Conservation (phyloP, 30 jellyfish, hydroid and myxozoan genomes). For the Haliclystus octoradiatus region DNA sequence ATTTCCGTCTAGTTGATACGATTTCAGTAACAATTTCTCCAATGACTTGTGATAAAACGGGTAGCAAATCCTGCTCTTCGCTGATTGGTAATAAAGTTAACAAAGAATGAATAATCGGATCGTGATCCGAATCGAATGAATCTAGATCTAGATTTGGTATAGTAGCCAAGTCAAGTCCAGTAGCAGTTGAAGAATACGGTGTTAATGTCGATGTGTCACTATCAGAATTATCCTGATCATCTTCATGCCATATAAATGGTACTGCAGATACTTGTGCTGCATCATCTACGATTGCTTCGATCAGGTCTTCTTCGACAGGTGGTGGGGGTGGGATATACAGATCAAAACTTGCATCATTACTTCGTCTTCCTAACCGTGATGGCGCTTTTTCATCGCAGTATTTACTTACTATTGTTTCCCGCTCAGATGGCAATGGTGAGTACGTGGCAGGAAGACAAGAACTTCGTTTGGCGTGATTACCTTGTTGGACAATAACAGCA, state of each 20-base stretch:
- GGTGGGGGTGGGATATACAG: conserved; percentile 98
- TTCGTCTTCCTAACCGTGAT: conserved; percentile 1
- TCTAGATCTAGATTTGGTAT: conserved; percentile 24
- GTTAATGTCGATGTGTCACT: conserved; percentile 55
- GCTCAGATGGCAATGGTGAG: not conserved
- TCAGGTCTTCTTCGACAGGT: conserved; percentile 30
- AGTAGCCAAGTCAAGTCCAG: conserved; percentile 3
- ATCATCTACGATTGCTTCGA: conserved; percentile 34
- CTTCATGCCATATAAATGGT: not conserved
- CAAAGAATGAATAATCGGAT: conserved; percentile 75
- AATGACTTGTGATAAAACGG: conserved; percentile 52
- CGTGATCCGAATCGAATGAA: conserved; percentile 12
- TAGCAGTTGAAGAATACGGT: conserved; percentile 43
- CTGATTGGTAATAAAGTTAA: conserved; percentile 66
- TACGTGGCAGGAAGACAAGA: not conserved
- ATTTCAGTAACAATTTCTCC: conserved; percentile 89
- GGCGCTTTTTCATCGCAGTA: conserved; percentile 14
- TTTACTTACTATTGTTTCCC: not conserved
- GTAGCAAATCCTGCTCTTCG: conserved; percentile 20
- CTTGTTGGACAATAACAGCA: not conserved
- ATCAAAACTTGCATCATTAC: conserved; percentile 28
- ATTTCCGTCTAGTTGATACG: conserved; percentile 65
- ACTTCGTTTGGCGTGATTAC: not conserved
- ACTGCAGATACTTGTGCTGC: conserved; percentile 31
- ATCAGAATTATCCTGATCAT: conserved; percentile 9